A percentile compares a stretch with the other conserved stretches of the same genome.
Conservation (phyloP, 2,888 invertebrate genomes). For the Apodemia hepburni region DNA sequence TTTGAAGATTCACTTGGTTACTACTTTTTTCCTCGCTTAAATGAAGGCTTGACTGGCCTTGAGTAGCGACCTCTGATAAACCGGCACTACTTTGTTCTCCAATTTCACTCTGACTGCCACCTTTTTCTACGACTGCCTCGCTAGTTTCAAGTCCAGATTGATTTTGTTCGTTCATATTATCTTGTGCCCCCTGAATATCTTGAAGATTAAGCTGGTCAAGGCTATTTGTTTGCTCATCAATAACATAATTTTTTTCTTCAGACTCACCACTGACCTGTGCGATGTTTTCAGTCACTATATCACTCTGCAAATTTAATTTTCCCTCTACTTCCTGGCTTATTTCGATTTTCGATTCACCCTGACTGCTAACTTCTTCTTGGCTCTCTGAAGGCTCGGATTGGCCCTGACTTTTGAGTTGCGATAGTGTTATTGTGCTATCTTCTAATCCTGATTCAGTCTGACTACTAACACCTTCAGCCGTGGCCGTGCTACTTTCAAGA, state of each 20-base stretch:
- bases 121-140: no score
- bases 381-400: neutral
- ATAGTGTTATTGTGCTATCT: neutral
- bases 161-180: neutral
- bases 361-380: neutral
- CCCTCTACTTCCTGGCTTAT: no score
- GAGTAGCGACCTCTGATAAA: neutral
- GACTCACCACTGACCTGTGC: no score
- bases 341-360: no score
- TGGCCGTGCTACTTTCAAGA: neutral
- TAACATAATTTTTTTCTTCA: no score
- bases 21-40: neutral
- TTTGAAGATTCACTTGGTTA: neutral
- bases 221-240: neutral
- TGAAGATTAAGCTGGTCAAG: neutral
- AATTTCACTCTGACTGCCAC: neutral
- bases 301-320: no score
- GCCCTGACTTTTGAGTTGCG: neutral
- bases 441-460: no score
- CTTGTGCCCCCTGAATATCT: neutral
- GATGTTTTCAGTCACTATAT: no score
- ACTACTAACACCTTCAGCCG: neutral
- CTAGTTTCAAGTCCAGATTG: neutral
- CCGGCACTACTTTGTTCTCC: neutral
- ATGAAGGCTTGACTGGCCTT: neutral